Evolutionary conservation across 2,113 vertebrate genomes (phyloP).

Genomic region (Sorex fumeus): DNA sequence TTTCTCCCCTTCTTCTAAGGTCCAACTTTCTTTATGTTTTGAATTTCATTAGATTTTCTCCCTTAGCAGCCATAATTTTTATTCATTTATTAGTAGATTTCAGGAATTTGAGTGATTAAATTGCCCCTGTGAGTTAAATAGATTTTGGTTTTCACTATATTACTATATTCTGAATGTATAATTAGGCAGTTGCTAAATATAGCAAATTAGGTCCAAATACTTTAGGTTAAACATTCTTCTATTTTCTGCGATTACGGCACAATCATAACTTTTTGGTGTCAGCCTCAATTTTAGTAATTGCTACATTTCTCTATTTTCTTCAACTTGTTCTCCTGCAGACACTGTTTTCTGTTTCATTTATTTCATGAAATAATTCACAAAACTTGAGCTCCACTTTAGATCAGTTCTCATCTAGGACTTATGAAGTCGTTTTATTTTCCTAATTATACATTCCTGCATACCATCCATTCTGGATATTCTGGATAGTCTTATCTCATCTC

Average conservation of each 20-base stretch:
- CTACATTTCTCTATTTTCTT: neutral
- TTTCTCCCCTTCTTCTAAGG: neutral
- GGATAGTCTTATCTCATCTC: neutral
- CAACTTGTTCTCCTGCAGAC: neutral
- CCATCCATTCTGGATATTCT: neutral
- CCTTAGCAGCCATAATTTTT: no score
- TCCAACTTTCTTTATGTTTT: neutral
- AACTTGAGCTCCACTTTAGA: neutral
- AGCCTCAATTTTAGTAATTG: slow-evolving; percentile 51
- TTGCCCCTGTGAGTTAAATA: slow-evolving; percentile 4
- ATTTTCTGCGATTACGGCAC: neutral
- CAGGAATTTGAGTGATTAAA: neutral
- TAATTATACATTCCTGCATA: neutral
- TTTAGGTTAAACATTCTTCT: slow-evolving; percentile 38
- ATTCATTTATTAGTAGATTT: neutral
- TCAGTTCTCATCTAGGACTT: neutral
- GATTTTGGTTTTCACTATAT: neutral
- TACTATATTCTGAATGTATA: slow-evolving; percentile 22
- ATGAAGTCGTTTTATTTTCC: slow-evolving; percentile 1
- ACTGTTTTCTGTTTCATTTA: neutral
- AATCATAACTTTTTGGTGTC: neutral
- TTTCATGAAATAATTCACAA: neutral
- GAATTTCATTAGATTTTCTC: neutral
- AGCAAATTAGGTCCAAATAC: slow-evolving; percentile 43
- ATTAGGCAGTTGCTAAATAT: slow-evolving; percentile 44